Conservation (phyloP, 92 coral and sea anemone genomes). For the Epizoanthus illoricatus region DNA sequence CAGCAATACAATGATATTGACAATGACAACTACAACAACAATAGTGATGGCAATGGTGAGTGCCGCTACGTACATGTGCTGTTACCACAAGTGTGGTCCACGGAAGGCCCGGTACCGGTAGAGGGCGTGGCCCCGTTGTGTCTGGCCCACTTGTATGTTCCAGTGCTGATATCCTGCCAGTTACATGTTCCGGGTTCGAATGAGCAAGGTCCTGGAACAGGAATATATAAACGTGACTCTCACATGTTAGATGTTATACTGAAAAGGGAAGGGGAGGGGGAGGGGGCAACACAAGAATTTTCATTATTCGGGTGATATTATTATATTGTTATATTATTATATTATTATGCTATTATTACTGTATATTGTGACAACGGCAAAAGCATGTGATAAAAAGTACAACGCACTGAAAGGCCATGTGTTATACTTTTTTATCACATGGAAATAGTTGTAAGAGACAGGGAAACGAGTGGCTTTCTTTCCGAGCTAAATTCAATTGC, state of each 20-base stretch:
- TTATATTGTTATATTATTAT: too few species aligned
- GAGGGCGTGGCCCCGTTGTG: constrained; percentile 81
- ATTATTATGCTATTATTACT: too few species aligned
- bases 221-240: neutral
- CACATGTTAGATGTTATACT: neutral
- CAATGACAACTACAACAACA: neutral
- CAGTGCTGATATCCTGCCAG: constrained; percentile 81
- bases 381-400: too few species aligned
- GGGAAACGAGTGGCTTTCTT: too few species aligned
- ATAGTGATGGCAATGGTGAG: too few species aligned
- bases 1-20: neutral
- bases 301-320: too few species aligned
- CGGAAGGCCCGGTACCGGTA: constrained; percentile 83
- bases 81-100: constrained; percentile 93
- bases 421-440: too few species aligned
- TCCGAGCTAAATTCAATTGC: too few species aligned
- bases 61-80: constrained; percentile 64
- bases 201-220: constrained; percentile 71
- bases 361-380: too few species aligned
- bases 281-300: too few species aligned
- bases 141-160: constrained; percentile 78
- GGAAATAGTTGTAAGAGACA: too few species aligned
- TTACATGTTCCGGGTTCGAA: constrained; percentile 89
- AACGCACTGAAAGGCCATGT: too few species aligned
- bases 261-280: neutral